Base-by-base conservation (phyloP, 2,113 vertebrate genomes). In the Hippocampus mohnikei region DNA sequence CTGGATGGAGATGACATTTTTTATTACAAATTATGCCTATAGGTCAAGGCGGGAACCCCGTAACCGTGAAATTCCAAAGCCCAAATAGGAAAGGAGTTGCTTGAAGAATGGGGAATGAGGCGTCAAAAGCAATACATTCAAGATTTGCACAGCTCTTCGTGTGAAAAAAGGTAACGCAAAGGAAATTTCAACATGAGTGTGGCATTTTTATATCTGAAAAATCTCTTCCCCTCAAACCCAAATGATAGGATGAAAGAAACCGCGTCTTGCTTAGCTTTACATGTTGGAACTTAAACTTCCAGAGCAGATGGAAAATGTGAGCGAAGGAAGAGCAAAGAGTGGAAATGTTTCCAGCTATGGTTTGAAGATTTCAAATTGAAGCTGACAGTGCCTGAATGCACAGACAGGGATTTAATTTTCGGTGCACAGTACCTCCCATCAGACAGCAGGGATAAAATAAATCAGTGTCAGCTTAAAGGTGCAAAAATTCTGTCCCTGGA, bases 291-390 rank as follows among this genome's bases (percentile, higher is more conserved):
- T 46, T 27, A 69, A 80, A 71, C 76, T 76, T 87, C 73, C 79
- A 80, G 69, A 76, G 75, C 87, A 85, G 78, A 89, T 85, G 89
- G 90, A 90, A 90, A 90, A 81, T 84, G 29, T 87, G 83, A 88
- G 82, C 27, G 66, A 53, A 73, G 70, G 67, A 83, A 84, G 80
- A 65, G 81, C 79, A 84, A 87, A 83, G 72, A 76, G 78, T 84
- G 82, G 83, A 87, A 87, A 83, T 86, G 73, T 62, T 72, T 84
- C 76, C 75, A 63, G 74, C 79, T 72, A 81, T 70, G 81, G 84
- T 80, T 83, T 88, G 78, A 88, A 85, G 82, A 77, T 80, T 79
- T 88, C 81, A 90, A 88, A 91, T 88, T 90, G 85, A 84, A 88
- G 79, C 79, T 71, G 88, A 90, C 86, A 80, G 78, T 73, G 64